Base-by-base conservation (phyloP, 2,888 invertebrate genomes). In the Yponomeuta plumbellus region DNA sequence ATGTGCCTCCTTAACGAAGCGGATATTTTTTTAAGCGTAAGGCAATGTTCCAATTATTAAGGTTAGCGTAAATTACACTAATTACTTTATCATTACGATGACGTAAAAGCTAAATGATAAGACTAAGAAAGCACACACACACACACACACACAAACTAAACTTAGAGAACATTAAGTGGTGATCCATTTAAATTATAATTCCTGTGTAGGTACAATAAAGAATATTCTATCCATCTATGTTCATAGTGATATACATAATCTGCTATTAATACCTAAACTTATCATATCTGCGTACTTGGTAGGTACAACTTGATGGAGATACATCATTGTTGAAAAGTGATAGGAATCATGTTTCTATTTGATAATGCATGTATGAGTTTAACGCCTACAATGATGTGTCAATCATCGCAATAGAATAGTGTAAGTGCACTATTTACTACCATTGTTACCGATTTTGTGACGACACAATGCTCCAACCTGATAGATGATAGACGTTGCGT, bases 381-480 rank as follows among this genome's bases (percentile, higher is more conserved):
- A 34, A n/a, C 34, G 59, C 2, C 17, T 23, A 26, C 61, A 61
- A 61, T 61, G 23, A 61, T 61, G 17, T 61, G 26, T 61, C 61
- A 61, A 61, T 34, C 34, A 61, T 26, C 61, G 26, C 61, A 61
- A 61, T 61, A 61, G n/a, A n/a, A 61, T 61, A 23, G 26, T 52
- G 17, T 61, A 61, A 61, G 61, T 61, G 61, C 61, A 61, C 22
- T 61, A 61, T 61, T 61, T 61, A 61, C 61, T 26, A 11, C 61
- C 61, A 34, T 26, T 61, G 61, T 26, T 61, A 26, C 26, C 26
- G 10, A 17, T 17, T 52, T 8, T 52, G 61, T 26, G 61, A 58
- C 58, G 58, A 58, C 58, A 58, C 21, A 22, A 22, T 58, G 21
- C 11, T 58, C 20, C 20, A 5, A 56, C 5, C 17, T 20, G 20